Evolutionary conservation across 2,888 invertebrate species (phyloP).

Genomic region (Stenodema calcarata): DNA sequence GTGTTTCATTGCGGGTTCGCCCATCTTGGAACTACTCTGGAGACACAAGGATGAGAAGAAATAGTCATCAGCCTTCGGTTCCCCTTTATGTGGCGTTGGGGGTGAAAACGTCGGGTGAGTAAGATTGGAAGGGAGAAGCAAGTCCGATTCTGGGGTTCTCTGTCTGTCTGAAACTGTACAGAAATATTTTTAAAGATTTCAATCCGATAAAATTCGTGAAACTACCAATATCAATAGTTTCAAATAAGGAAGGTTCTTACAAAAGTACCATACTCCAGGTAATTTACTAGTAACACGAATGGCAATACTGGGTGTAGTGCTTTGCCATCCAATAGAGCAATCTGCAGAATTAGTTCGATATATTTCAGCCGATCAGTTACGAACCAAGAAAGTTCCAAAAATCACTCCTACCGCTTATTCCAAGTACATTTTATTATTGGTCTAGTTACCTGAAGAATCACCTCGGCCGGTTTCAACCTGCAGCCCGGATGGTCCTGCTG

Average conservation of each 20-base stretch:
- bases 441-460: neutral
- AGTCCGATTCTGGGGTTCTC: neutral
- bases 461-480: neutral
- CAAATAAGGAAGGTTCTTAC: too few species aligned
- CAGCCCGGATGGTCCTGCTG: constrained; percentile 13
- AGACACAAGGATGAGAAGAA: constrained; percentile 62
- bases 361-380: too few species aligned
- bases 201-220: neutral
- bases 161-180: neutral
- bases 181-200: too few species aligned
- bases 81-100: constrained; percentile 55
- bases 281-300: too few species aligned
- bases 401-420: too few species aligned
- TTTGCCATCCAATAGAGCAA: too few species aligned
- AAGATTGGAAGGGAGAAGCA: neutral
- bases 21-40: constrained; percentile 69
- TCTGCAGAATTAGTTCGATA: too few species aligned
- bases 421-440: neutral
- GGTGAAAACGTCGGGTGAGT: constrained; percentile 54
- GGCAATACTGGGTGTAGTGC: too few species aligned
- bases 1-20: neutral
- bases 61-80: constrained; percentile 62
- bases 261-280: too few species aligned
- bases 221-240: too few species aligned
- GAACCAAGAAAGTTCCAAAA: too few species aligned